A percentile compares a stretch with the other conserved stretches of the same genome.
Conservation (phyloP, 1,140 invertebrate genomes). For the Mesaphorura yosii region DNA sequence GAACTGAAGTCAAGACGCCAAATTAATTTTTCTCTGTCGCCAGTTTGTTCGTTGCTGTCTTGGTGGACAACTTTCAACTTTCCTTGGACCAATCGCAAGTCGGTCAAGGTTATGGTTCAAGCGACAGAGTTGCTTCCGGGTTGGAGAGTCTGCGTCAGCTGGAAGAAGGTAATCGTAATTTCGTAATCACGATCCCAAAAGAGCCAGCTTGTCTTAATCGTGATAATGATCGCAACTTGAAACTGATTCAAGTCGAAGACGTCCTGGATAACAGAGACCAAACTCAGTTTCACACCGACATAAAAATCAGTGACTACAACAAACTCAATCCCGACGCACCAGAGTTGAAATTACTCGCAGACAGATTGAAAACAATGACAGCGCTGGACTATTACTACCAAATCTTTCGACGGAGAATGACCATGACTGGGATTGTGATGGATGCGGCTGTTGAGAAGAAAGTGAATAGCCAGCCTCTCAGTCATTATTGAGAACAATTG, state of each 20-base stretch:
- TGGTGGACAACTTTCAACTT: slow-evolving; percentile 35
- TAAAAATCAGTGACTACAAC: too few relatives aligned
- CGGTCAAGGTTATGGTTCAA: background rate
- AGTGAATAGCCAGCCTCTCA: too few relatives aligned
- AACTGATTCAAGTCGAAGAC: too few relatives aligned
- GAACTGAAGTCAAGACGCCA: too few relatives aligned
- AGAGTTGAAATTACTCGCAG: slow-evolving; percentile 9
- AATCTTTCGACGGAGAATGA: slow-evolving; percentile 17
- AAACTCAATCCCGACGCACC: too few relatives aligned
- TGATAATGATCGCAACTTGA: too few relatives aligned
- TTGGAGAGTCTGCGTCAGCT: slow-evolving; percentile 3
- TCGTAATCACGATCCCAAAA: too few relatives aligned
- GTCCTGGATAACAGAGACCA: too few relatives aligned
- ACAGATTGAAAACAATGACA: slow-evolving; percentile 16
- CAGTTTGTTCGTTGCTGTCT: slow-evolving; percentile 34
- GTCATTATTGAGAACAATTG: too few relatives aligned
- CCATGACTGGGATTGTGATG: background rate
- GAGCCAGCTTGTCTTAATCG: too few relatives aligned
- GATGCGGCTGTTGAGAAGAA: slow-evolving; percentile 4
- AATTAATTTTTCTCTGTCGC: background rate
- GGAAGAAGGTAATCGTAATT: background rate
- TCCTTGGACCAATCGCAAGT: slow-evolving; percentile 25
- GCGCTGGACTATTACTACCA: slow-evolving; percentile 21
- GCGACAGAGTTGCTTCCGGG: background rate
- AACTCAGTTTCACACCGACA: too few relatives aligned